Percentiles rank a stretch among this genome's conserved stretches.
Evolutionary conservation across 2,797 vertebrate genomes (phyloP).

Genomic region (Phoxinus dragarum): DNA sequence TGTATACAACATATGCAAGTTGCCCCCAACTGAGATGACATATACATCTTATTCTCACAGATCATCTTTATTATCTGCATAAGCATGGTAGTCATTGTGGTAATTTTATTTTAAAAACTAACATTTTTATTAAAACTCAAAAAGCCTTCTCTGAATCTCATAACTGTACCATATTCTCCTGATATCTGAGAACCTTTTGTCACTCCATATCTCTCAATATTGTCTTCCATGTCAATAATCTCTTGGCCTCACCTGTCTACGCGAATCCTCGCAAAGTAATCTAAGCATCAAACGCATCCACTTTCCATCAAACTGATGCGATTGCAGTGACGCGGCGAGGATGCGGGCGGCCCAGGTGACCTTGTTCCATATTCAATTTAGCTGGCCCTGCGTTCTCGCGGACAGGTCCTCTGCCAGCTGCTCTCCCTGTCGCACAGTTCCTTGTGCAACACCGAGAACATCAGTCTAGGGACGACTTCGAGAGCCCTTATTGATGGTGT

Average conservation of each 20-base stretch:
- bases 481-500: conserved; percentile 59
- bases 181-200: conserved; percentile 18
- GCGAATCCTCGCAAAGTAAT: conserved; percentile 33
- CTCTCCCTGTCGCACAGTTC: conserved; percentile 43
- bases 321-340: neutral
- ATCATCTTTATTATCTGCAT: neutral
- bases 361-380: conserved; percentile 56
- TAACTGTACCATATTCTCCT: neutral
- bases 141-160: neutral
- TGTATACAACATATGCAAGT: neutral
- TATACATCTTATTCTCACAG: neutral
- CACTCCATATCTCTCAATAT: conserved; percentile 26
- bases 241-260: conserved; percentile 31
- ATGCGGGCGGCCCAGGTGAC: conserved; percentile 36
- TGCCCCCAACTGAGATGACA: neutral
- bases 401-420: conserved; percentile 37
- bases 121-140: neutral
- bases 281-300: conserved; percentile 24
- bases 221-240: conserved; percentile 43
- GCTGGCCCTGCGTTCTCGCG: conserved; percentile 23
- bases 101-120: neutral
- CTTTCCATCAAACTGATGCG: conserved; percentile 42
- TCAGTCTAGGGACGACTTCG: conserved; percentile 55
- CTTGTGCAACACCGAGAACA: conserved; percentile 56
- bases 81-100: neutral